phyloP scores from a whole-genome alignment of 2,113 vertebrate species.

The Pleuronectes platessa region DNA sequence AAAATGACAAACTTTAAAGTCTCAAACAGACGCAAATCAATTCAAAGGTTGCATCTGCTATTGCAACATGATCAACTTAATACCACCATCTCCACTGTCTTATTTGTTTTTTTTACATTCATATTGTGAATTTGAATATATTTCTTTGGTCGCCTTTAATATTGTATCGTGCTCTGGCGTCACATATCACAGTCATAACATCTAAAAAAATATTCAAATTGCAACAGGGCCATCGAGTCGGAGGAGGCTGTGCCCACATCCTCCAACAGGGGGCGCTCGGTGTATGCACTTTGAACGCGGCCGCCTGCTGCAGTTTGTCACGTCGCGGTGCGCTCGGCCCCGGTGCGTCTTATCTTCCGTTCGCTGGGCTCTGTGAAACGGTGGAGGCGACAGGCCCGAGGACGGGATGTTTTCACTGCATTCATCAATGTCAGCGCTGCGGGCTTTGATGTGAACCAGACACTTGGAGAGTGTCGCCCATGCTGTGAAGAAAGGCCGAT shows the following conservation, averaged over 20 bases:
- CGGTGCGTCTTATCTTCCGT: constrained; percentile 67
- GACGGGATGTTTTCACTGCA: constrained; percentile 75
- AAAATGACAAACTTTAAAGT: too few species aligned
- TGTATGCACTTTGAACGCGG: constrained; percentile 56
- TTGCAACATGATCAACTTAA: too few species aligned
- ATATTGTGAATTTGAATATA: too few species aligned
- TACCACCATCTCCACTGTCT: too few species aligned
- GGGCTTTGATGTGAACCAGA: constrained; percentile 85
- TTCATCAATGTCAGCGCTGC: constrained; percentile 78
- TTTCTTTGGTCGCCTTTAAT: too few species aligned
- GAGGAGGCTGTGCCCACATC: not conserved
- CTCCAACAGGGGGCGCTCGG: constrained; percentile 74
- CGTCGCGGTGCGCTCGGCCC: not conserved
- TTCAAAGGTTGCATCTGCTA: too few species aligned
- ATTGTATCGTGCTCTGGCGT: too few species aligned
- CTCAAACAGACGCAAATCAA: too few species aligned
- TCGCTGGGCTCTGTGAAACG: constrained; percentile 70
- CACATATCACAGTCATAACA: too few species aligned
- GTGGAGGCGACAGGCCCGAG: constrained; percentile 69
- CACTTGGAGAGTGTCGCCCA: constrained; percentile 72
- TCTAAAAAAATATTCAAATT: too few species aligned
- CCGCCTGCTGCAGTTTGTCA: constrained; percentile 23
- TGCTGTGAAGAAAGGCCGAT: constrained; percentile 75
- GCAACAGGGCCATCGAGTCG: too few species aligned
- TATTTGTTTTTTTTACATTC: too few species aligned